phyloP scores from a whole-genome alignment of 2,797 vertebrate genomes.

The Rhinatrema bivittatum region DNA sequence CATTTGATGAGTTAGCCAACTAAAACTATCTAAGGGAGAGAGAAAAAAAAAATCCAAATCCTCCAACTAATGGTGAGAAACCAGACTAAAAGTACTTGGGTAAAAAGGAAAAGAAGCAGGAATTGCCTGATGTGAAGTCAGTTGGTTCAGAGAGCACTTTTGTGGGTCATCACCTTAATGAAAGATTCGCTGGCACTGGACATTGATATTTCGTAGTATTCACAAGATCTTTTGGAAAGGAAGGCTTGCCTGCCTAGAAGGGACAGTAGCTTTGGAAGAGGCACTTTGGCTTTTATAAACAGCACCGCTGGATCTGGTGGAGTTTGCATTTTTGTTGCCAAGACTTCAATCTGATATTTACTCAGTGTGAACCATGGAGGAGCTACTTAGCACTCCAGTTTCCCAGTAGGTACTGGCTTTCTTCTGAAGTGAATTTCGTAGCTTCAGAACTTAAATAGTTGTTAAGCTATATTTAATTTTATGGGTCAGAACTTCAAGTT shows the following conservation, averaged over 20 bases:
- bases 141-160: constrained; percentile 22
- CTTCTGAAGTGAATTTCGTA: constrained; percentile 8
- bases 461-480: constrained; percentile 24
- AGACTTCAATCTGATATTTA: constrained; percentile 20
- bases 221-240: constrained; percentile 20
- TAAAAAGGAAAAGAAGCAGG: constrained; percentile 16
- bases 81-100: constrained; percentile 27
- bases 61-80: constrained; percentile 30
- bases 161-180: constrained; percentile 42
- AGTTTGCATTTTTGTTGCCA: constrained; percentile 20
- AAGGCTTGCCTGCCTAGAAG: constrained; percentile 24
- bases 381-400: constrained; percentile 26
- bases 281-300: constrained; percentile 12
- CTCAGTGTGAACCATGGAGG: constrained; percentile 22
- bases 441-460: constrained; percentile 38
- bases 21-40: constrained; percentile 32
- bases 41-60: constrained; percentile 36
- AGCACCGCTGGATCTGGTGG: constrained; percentile 31
- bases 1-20: constrained; percentile 36
- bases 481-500: constrained; percentile 3
- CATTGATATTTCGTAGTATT: constrained; percentile 17
- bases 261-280: constrained; percentile 24
- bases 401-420: constrained; percentile 32
- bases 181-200: constrained; percentile 23
- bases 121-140: constrained; percentile 18